Evolutionary conservation across 2,888 invertebrate species (phyloP).

Genomic region (Emesis furor): DNA sequence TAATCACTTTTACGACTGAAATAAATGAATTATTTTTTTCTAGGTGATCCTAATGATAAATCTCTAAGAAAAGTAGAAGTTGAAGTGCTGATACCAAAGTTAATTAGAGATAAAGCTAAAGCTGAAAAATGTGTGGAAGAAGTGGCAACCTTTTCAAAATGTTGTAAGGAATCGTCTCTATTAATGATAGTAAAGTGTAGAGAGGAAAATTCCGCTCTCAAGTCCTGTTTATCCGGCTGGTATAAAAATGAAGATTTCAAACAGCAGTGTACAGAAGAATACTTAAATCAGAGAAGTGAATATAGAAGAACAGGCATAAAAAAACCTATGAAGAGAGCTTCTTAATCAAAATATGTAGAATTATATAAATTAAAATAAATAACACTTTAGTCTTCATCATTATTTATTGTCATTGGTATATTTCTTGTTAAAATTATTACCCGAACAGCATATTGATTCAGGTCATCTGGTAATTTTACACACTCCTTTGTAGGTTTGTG

Average conservation of each 20-base stretch:
- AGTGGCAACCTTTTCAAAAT: constrained; percentile 94
- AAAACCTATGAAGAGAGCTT: constrained; percentile 90
- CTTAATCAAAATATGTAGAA: constrained; percentile 61
- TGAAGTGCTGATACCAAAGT: constrained; percentile 97
- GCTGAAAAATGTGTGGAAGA: constrained; percentile 95
- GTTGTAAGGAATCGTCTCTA: constrained; percentile 94
- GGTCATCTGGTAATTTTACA: constrained; percentile 86
- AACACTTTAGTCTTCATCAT: constrained; percentile 82
- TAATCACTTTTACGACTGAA: background rate
- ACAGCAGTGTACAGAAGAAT: constrained; percentile 95
- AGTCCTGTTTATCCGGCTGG: constrained; percentile 95
- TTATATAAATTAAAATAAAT: constrained; percentile 74
- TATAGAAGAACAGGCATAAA: constrained; percentile 96
- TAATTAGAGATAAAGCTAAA: constrained; percentile 96
- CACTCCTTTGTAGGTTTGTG: constrained; percentile 78
- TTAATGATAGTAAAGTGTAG: constrained; percentile 95
- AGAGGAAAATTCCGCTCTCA: constrained; percentile 94
- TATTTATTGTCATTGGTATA: constrained; percentile 86
- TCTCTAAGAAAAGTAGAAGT: constrained; percentile 97
- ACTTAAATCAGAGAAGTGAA: constrained; percentile 96
- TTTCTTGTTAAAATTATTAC: constrained; percentile 94
- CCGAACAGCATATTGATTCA: constrained; percentile 92
- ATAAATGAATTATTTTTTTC: constrained; percentile 66
- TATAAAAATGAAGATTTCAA: constrained; percentile 95
- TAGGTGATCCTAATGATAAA: constrained; percentile 97